Base-by-base conservation (phyloP, 1,140 invertebrate genomes). In the Heliconius congener region DNA sequence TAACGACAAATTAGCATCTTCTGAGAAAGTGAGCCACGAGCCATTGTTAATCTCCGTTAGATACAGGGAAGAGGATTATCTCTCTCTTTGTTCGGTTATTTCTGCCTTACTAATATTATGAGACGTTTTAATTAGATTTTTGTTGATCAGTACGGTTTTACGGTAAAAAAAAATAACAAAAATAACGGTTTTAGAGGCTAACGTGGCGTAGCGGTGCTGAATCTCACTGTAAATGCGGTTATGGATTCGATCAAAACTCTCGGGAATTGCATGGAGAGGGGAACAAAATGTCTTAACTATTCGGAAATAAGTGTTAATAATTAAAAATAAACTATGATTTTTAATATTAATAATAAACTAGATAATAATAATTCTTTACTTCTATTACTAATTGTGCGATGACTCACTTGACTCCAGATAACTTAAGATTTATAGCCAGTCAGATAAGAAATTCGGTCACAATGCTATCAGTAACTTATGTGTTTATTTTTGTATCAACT, bases 401-500 rank as follows among this genome's bases (percentile, higher is more conserved):
- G 76, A 78, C 8, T 78, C 76, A 78, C 39, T 70, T 86, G 86
- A 83, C 82, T 86, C 23, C 73, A 76, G 86, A 90, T 88, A 88
- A 83, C 50, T 66, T 80, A 80, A 88, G 85, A 90, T 90, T 90
- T 91, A 90, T 88, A 77, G 83, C 73, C 82, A 84, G 82, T 81
- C 81, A 80, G 85, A 85, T 86, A 85, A 82, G 80, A 80, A 86
- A 89, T 82, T 89, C 81, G 87, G 89, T 91, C 89, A 89, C 86
- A 85, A 79, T 83, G 83, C 85, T 91, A 91, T 91, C 90, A 80
- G 34, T 52, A 83, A 71, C 23, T 76, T 72, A 60, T 76, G 42
- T 60, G 70, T 76, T 76, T 77, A 77, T 85, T 85, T 79, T 79
- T 79, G 78, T 86, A 57, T 70, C 55, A 30, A 66, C 57, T 70